Evolutionary conservation across 2,888 invertebrate genomes (phyloP), one percentile per base, ranked within the genome.

Genomic region (Teinopalpus imperialis): DNA sequence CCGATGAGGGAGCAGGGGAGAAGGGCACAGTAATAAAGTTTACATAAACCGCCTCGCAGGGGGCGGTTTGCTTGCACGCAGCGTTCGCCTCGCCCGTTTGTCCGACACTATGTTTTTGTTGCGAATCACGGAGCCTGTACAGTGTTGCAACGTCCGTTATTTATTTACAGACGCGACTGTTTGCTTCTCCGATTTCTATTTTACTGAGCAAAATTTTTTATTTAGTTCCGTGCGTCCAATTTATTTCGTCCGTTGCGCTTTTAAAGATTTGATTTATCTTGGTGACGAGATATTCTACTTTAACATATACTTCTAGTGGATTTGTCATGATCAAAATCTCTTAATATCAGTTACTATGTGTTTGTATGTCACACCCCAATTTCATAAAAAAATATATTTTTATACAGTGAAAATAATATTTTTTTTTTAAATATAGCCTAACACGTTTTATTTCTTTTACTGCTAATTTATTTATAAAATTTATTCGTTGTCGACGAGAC

Each of bases 1-100:
- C 12, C 30, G 30, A 36, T 14, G 36, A 21, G 21, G 30, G 73
- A 71, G 68, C 72, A 68, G 59, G 57, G n/a, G 53, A 50, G 55
- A 29, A 36, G 30, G 46, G 32, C 74, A 73, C 72, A 61, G 74
- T 85, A 86, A 85, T 85, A 86, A 85, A 85, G 82, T 87, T 85
- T 85, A 82, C 82, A 82, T 74, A 81, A 78, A 81, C 78, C 74
- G 74, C 77, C 80, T 81, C 75, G 72, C 74, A 64, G 69, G 72
- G 67, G 70, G 69, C 66, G 55, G 67, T 77, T 73, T 64, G 65
- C 71, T 77, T 77, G 70, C 79, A 69, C 74, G 67, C 63, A 56
- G 58, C 49, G 66, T 62, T 63, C 69, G 61, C 66, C 60, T 57
- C 61, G 59, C 62, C 61, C 73, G 69, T 73, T 73, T 67, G 73